Conservation (phyloP, 2,888 invertebrate genomes). For the Eustalomyia histrio region DNA sequence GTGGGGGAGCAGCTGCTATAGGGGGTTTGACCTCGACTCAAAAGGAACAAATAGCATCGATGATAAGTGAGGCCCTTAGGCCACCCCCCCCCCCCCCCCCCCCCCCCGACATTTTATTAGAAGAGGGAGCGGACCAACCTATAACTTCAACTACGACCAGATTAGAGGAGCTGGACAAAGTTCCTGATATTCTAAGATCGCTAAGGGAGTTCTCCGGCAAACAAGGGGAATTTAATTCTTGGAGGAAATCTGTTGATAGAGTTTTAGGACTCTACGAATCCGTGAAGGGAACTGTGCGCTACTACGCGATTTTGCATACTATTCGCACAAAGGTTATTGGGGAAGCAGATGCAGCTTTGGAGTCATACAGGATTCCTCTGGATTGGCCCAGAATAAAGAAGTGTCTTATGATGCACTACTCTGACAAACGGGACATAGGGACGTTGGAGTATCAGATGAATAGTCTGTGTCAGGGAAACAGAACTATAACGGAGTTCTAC, state of each 20-base stretch:
- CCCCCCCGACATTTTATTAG: too few species aligned
- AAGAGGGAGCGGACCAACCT: constrained; percentile 23
- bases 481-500: constrained; percentile 24
- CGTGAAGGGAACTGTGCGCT: not conserved
- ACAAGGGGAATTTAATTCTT: constrained; percentile 42
- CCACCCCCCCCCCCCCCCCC: too few species aligned
- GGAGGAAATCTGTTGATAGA: constrained; percentile 35
- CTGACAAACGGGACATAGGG: constrained; percentile 25
- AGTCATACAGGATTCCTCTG: constrained; percentile 29
- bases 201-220: constrained; percentile 46
- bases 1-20: too few species aligned
- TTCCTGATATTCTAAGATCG: constrained; percentile 36
- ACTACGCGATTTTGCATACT: constrained; percentile 1
- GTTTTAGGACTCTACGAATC: constrained; percentile 37
- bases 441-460: constrained; percentile 32
- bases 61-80: too few species aligned
- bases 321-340: constrained; percentile 5
- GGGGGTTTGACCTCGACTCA: too few species aligned
- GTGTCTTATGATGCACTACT: constrained; percentile 17
- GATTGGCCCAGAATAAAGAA: constrained; percentile 32
- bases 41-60: too few species aligned
- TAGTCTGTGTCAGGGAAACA: not conserved
- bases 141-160: too few species aligned
- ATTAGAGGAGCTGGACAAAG: constrained; percentile 31
- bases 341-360: constrained; percentile 17